Evolutionary conservation across 2,888 invertebrate genomes (phyloP), one percentile per base, ranked within the genome.

Genomic region (Sarcophaga caerulescens): DNA sequence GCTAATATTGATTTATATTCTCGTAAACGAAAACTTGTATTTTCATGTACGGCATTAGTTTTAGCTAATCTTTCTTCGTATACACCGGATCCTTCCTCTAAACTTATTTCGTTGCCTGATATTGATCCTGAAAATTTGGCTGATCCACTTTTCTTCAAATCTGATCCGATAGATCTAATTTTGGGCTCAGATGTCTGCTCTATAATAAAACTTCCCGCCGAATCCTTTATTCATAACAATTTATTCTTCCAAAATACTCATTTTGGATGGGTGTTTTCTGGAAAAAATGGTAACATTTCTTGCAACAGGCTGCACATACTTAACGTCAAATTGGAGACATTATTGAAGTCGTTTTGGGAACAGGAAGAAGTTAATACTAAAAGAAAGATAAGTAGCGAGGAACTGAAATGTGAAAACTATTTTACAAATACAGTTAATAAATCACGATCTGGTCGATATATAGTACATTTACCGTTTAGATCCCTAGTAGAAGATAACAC

Each of bases 171-270:
- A 21, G 70, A 79, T 71, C 14, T 84, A 14, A 79, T 84, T 59
- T 70, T 85, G 10, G 77, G 77, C 14, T 77, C 77, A 19, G 81
- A 85, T 52, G 19, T 73, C 4, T 71, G 65, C 11, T 70, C 66
- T 6, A 70, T 59, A 65, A 76, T 80, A 17, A 63, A 63, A 52
- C 76, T 80, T 10, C 63, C 84, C 4, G 10, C 57, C 10, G 35
- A 76, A 63, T 73, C 76, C 3, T 68, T 84, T 57, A 35, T 79
- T n/a, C 79, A 75, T n/a, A 71, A 80, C 19, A 21, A 70, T 14
- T 17, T 85, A 10, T 85, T 85, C 23, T 77, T 81, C 21, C 81
- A 81, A 81, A 81, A 81, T n/a, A 78, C 81, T 10, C 6, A 59
- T 14, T 81, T 81, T 44, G 81, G 78, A 52, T 85, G 85, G 78